Percentiles rank a stretch among this genome's conserved stretches.
These are phyloP conservation scores for Luscinia luscinia DNA, from an alignment of 2,797 vertebrate genomes.

Conservation along the genomic window DNA sequence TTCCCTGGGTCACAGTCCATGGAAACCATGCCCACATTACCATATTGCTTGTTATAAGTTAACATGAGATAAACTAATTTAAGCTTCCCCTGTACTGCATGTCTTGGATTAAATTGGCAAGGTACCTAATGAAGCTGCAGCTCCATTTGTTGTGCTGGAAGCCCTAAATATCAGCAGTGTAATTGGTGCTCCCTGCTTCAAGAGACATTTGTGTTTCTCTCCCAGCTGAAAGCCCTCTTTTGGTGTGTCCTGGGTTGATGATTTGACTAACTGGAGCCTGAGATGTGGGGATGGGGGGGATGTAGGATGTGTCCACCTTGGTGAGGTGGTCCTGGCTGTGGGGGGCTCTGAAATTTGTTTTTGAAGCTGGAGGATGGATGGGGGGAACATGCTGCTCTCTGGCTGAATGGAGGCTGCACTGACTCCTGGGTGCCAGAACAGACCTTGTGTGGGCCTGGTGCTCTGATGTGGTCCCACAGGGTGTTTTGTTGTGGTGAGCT, in stretches of 20 bases:
- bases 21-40: background rate
- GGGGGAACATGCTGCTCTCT: accelerated
- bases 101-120: slow-evolving; percentile 63
- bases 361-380: background rate
- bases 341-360: background rate
- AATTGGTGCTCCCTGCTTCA: slow-evolving; percentile 27
- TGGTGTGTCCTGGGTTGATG: too few species aligned
- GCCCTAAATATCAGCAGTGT: slow-evolving; percentile 63
- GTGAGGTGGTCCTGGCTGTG: background rate
- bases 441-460: background rate
- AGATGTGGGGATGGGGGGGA: background rate
- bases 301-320: background rate
- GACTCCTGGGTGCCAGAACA: background rate
- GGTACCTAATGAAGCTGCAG: slow-evolving; percentile 54
- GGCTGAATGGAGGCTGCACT: background rate
- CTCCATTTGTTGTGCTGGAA: slow-evolving; percentile 57
- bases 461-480: background rate
- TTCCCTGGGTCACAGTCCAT: background rate
- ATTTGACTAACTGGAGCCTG: background rate
- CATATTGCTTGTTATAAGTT: slow-evolving; percentile 36
- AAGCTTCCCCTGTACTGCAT: slow-evolving; percentile 55
- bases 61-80: slow-evolving; percentile 56
- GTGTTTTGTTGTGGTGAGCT: background rate
- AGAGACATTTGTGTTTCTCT: background rate
- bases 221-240: background rate